Evolutionary conservation across 2,888 invertebrate genomes (phyloP), one percentile per base, ranked within the genome.

Genomic region (Deilephila porcellus): DNA sequence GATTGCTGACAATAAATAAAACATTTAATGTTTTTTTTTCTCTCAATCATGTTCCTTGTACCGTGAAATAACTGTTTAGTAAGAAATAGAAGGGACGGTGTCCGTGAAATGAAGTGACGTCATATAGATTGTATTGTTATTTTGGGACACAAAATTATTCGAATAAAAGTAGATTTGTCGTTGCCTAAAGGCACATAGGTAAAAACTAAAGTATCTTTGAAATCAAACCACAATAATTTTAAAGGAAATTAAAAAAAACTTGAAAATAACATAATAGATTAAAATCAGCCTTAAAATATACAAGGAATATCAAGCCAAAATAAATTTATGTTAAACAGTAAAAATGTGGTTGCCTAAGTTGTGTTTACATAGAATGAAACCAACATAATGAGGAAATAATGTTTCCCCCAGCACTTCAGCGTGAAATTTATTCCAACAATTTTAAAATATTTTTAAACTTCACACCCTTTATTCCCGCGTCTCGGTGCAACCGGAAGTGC

Each of bases 401-500:
- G 52, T 45, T 45, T 67, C 52, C 67, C 19, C 25, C 25, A 32
- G 19, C 19, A 71, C n/a, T 71, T 59, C 34, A 34, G 56, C 19
- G 32, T 19, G 25, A 70, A 70, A 59, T 59, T n/a, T 71, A 59
- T 59, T 7, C 32, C 52, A 34, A 34, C 45, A 52, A 45, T 67
- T 63, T 64, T 37, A 45, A 67, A 67, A 34, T 63, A 19, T 37
- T 67, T 52, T 67, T 20, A 45, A 67, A 25, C 45, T 52, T 64
- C 67, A 52, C 67, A 67, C 67, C 67, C 67, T 67, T 67, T 67
- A 25, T 67, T 67, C 67, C 52, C 67, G 45, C 67, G 17, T 67
- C 52, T 25, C 67, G 53, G 67, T 67, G 76, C 25, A 64, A 60
- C 72, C 73, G 73, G 75, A 73, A 72, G 73, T 75, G 73, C 73